Conservation (phyloP, 2,797 vertebrate genomes). For the Okamejei kenojei region DNA sequence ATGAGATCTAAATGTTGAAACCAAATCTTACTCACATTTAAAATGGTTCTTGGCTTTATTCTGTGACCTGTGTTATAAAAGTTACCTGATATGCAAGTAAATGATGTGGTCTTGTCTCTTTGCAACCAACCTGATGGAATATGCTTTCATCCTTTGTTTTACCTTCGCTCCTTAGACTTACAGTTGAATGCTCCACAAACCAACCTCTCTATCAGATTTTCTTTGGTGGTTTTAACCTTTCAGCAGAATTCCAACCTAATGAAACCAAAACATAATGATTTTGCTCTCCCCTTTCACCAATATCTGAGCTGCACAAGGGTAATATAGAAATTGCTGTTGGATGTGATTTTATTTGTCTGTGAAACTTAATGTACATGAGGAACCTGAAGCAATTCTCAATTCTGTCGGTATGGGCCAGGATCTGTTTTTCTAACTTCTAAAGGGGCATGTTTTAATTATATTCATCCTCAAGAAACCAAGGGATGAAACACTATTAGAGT, state of each 20-base stretch:
- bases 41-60: background rate
- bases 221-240: background rate
- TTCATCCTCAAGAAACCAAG: background rate
- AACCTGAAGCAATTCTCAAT: background rate
- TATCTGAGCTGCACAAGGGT: background rate
- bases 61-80: background rate
- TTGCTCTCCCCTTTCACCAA: background rate
- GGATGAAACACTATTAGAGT: background rate
- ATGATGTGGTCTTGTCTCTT: slow-evolving; percentile 26
- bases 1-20: background rate
- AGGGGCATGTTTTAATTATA: background rate
- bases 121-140: background rate
- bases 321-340: background rate
- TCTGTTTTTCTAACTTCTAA: background rate
- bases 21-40: background rate
- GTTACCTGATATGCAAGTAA: background rate
- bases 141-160: slow-evolving; percentile 30
- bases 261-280: slow-evolving; percentile 11
- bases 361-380: background rate
- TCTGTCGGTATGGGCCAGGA: background rate
- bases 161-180: background rate
- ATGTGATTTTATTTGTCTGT: background rate
- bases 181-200: slow-evolving; percentile 23
- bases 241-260: background rate
- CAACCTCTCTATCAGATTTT: background rate